Evolutionary conservation across 2,113 vertebrate species (phyloP).

Genomic region (Orientallactaga bullata): DNA sequence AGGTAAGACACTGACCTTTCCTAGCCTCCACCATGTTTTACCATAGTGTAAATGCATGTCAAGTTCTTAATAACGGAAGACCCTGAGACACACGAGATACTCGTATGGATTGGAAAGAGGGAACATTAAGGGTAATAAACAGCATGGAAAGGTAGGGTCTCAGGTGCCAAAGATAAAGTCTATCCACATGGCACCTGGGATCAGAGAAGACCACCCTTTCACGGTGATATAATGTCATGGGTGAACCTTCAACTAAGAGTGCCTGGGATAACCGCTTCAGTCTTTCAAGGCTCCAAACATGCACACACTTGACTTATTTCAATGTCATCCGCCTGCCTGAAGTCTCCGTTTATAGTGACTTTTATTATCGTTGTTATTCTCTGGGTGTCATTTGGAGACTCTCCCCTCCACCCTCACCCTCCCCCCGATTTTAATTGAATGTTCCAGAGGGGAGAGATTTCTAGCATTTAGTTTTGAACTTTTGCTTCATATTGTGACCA

Average conservation of each 20-base stretch:
- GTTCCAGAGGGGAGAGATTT: conserved; percentile 73
- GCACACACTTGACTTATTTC: not conserved
- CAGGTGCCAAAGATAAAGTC: not conserved
- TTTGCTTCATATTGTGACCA: conserved; percentile 79
- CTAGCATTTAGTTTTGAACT: conserved; percentile 77
- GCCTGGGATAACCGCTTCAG: too few relatives aligned
- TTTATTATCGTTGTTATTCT: conserved; percentile 1
- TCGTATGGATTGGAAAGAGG: not conserved
- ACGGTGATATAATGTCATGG: too few relatives aligned
- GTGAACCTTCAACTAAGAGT: not conserved
- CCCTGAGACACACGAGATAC: not conserved
- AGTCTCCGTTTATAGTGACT: not conserved
- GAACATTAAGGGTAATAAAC: not conserved
- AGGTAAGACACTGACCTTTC: not conserved
- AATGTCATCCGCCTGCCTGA: not conserved
- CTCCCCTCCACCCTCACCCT: not conserved
- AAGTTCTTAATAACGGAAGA: not conserved
- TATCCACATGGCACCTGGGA: not conserved
- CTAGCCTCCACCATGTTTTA: conserved; percentile 45
- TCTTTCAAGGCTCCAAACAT: not conserved
- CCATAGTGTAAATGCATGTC: conserved; percentile 13
- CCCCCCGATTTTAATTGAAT: conserved; percentile 71
- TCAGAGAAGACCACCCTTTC: not conserved
- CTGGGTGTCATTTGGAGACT: conserved; percentile 65
- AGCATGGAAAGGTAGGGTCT: not conserved